These are phyloP conservation scores for Sceloporus tristichus DNA, from an alignment of 2,113 vertebrate species.

Conservation along the genomic window DNA sequence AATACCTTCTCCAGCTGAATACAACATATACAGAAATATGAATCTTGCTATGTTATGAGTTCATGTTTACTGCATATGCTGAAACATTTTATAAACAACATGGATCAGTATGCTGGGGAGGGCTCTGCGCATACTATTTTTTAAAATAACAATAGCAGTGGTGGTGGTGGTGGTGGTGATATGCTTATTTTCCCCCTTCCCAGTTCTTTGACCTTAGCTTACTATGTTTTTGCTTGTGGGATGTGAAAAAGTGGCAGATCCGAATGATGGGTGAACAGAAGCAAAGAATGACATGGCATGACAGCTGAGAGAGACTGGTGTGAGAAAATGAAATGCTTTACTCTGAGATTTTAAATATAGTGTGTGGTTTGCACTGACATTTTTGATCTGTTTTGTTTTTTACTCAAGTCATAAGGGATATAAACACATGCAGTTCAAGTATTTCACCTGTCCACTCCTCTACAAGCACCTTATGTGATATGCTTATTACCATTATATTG, in stretches of 20 bases:
- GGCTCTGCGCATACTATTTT: background rate
- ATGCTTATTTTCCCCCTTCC: background rate
- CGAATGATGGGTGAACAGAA: constrained; percentile 61
- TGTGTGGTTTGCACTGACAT: constrained; percentile 45
- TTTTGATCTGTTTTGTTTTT: constrained; percentile 48
- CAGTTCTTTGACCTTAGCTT: background rate
- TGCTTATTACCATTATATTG: constrained; percentile 68
- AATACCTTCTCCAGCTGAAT: constrained; percentile 37
- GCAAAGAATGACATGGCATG: constrained; percentile 53
- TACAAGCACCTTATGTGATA: constrained; percentile 42
- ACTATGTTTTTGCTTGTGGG: constrained; percentile 54
- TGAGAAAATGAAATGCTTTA: constrained; percentile 63
- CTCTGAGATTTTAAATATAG: constrained; percentile 48
- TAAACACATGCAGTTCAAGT: constrained; percentile 56
- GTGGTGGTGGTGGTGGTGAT: no score
- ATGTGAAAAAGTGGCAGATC: constrained; percentile 63
- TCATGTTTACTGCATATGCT: background rate
- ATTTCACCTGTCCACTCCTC: constrained; percentile 58
- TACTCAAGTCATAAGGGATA: constrained; percentile 57
- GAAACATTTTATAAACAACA: background rate
- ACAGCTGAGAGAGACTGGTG: constrained; percentile 58
- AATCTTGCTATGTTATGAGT: background rate
- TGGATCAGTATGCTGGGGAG: background rate
- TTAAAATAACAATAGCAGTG: background rate
- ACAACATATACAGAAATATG: background rate